Percentiles rank a stretch among this genome's conserved stretches.
Evolutionary conservation across 2,797 vertebrate species (phyloP).

Genomic region (Xiphorhynchus erythropygius): DNA sequence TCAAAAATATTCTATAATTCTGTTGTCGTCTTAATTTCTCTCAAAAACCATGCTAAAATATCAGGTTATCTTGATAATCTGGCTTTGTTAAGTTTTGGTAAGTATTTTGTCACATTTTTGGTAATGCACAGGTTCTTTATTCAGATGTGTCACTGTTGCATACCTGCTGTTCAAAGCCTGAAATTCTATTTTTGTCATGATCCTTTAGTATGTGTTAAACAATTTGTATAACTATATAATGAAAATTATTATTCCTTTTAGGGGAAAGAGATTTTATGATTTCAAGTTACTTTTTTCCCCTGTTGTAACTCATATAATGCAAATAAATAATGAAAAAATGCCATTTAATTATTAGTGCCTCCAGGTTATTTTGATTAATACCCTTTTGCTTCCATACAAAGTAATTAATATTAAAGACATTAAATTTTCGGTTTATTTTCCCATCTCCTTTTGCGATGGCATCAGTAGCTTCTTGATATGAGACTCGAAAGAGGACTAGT

Average conservation of each 20-base stretch:
- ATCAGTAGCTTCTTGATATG: background rate
- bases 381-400: background rate
- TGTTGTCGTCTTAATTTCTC: background rate
- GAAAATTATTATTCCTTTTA: background rate
- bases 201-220: background rate
- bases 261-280: background rate
- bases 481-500: background rate
- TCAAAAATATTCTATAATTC: background rate
- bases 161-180: background rate
- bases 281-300: background rate
- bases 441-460: background rate
- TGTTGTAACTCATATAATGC: background rate
- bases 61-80: no score
- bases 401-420: background rate
- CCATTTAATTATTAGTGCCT: background rate
- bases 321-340: background rate
- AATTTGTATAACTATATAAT: background rate
- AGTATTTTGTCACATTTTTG: background rate
- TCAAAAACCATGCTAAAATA: background rate
- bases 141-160: background rate
- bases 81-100: background rate
- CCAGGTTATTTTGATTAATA: background rate
- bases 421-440: background rate
- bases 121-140: rapidly evolving
- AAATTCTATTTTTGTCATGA: background rate